Evolutionary conservation across 2,888 invertebrate genomes (phyloP), one percentile per base, ranked within the genome.

Genomic region (Latrodectus elegans): DNA sequence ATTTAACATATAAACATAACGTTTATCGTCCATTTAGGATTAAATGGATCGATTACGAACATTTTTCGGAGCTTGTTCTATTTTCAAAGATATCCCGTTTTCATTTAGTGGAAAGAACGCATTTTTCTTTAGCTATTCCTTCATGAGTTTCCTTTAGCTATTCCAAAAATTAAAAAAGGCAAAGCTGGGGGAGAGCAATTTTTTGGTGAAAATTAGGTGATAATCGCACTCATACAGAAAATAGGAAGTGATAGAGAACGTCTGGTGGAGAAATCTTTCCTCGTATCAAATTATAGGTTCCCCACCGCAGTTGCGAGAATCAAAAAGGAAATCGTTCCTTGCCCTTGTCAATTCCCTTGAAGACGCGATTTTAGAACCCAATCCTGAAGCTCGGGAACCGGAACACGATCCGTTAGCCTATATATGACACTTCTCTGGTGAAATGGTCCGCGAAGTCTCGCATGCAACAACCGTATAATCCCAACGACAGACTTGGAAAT

Each of bases 371-470:
- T 71, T 73, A 26, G 49, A 64, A 72, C 55, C 55, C 72, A 81
- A 87, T 81, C 81, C 76, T 80, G 75, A n/a, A 76, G 81, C 55
- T 75, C 70, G 55, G 60, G 72, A 81, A 75, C 73, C 70, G 86
- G 85, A 84, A 79, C 79, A 76, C 53, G 64, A 73, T 72, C 81
- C 72, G 77, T 82, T 82, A 87, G 72, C 76, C 73, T 76, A 77
- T 55, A 87, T 60, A 60, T 60, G 38, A 6, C 38, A 38, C 38
- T 87, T 75, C 81, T 38, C 72, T 9, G 22, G 76, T 55, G 72
- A 87, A 87, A 87, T 87, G 86, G 71, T 67, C 81, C 86, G 77
- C 81, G 72, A 87, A 87, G 86, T 87, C 81, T 87, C 76, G 65
- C 55, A 55, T 55, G 70, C 64, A 17, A 60, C 67, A 77, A 71